phyloP scores from a whole-genome alignment of 2,113 vertebrate genomes.

The Ibidorhyncha struthersii region DNA sequence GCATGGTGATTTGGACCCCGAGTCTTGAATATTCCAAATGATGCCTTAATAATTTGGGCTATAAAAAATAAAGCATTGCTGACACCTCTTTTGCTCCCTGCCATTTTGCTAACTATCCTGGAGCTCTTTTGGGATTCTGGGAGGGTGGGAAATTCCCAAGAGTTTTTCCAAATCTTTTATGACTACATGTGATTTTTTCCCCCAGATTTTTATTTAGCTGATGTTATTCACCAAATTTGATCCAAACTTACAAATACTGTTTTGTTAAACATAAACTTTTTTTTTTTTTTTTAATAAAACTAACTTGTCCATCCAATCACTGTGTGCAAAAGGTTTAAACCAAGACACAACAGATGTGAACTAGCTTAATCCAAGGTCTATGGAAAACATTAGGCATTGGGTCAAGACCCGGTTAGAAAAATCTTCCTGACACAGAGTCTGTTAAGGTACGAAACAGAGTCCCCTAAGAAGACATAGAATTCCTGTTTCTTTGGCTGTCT shows the following conservation, averaged over 20 bases:
- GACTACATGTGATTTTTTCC: not conserved
- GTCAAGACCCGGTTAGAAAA: not conserved
- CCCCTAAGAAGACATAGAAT: not conserved
- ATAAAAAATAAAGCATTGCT: not conserved
- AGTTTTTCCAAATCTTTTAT: not conserved
- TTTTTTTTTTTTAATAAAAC: not conserved
- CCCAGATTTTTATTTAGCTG: not conserved
- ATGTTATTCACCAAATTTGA: not conserved
- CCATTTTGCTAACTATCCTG: not conserved
- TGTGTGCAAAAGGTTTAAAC: not conserved
- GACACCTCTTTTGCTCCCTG: not conserved
- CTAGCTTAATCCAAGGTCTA: not conserved
- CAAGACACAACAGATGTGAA: not conserved
- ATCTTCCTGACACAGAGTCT: not conserved
- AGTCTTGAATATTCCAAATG: not conserved
- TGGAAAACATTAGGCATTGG: not conserved
- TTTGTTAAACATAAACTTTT: not conserved
- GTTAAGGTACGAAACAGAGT: not conserved
- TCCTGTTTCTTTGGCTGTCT: not conserved
- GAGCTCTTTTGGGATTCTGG: not conserved
- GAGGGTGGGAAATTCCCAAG: not conserved
- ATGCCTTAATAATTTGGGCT: not conserved
- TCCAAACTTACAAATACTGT: not conserved
- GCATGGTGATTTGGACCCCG: accelerated
- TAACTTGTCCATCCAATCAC: not conserved